Conservation (phyloP, 1,140 invertebrate species). For the Leptinotarsa undecemlineata region DNA sequence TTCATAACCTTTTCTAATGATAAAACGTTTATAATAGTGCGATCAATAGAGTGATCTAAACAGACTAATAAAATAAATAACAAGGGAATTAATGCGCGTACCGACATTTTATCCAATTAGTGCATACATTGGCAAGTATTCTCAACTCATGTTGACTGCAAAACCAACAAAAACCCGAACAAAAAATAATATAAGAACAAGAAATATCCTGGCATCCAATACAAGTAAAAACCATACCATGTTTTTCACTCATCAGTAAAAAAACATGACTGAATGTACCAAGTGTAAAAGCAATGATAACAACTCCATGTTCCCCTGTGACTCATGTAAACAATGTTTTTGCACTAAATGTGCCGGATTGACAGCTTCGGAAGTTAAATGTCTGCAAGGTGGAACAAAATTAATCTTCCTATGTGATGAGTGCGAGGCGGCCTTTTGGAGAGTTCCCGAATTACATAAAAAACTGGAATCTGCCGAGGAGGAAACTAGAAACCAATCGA, state of each 20-base stretch:
- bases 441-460: background rate
- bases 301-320: background rate
- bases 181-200: background rate
- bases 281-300: constrained; percentile 5
- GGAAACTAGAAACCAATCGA: background rate
- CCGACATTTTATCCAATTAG: background rate
- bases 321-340: constrained; percentile 4
- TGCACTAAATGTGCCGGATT: constrained; percentile 2
- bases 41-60: background rate
- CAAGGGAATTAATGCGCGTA: background rate
- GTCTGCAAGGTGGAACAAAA: background rate
- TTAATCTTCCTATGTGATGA: constrained; percentile 10
- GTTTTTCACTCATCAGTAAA: background rate
- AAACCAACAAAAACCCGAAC: background rate
- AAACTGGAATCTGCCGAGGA: background rate
- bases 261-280: constrained; percentile 5
- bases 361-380: constrained; percentile 1
- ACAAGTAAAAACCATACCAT: background rate
- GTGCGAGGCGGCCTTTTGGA: background rate
- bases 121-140: background rate
- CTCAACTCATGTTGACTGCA: background rate
- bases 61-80: background rate
- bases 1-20: background rate
- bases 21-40: background rate
- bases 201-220: background rate